phyloP scores from a whole-genome alignment of 2,888 invertebrate genomes.

The Epistrophe grossulariae region DNA sequence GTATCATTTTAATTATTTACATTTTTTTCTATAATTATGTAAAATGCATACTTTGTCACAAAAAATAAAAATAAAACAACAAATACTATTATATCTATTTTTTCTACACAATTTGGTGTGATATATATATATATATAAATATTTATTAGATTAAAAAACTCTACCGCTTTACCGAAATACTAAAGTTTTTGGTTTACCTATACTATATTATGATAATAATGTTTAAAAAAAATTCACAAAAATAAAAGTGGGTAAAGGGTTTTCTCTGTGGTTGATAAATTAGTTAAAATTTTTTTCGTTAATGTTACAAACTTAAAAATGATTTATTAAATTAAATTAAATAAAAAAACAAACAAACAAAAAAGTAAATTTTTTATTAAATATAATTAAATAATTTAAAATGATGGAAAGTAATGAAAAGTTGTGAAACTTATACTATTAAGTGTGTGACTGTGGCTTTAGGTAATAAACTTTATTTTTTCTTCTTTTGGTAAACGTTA shows the following conservation, averaged over 20 bases:
- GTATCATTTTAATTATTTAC: constrained; percentile 24
- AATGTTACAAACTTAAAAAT: constrained; percentile 41
- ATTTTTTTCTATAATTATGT: constrained; percentile 8
- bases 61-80: not conserved
- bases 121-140: constrained; percentile 32
- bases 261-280: constrained; percentile 66
- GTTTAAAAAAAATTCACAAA: constrained; percentile 15
- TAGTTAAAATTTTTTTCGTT: constrained; percentile 58
- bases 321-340: constrained; percentile 26
- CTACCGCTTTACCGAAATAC: constrained; percentile 4
- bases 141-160: constrained; percentile 33
- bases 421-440: constrained; percentile 51
- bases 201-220: not conserved
- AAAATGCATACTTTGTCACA: constrained; percentile 28
- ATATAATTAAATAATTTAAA: constrained; percentile 10
- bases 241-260: constrained; percentile 46
- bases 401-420: constrained; percentile 22
- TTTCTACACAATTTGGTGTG: constrained; percentile 65
- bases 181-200: constrained; percentile 7
- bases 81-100: constrained; percentile 22
- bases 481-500: constrained; percentile 57
- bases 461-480: constrained; percentile 67
- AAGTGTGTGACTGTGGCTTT: constrained; percentile 59
- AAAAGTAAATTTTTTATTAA: constrained; percentile 7
- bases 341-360: not conserved